A percentile compares a stretch with the other conserved stretches of the same genome.
Conservation (phyloP, 2,797 vertebrate species). For the Rhinichthys osculus region DNA sequence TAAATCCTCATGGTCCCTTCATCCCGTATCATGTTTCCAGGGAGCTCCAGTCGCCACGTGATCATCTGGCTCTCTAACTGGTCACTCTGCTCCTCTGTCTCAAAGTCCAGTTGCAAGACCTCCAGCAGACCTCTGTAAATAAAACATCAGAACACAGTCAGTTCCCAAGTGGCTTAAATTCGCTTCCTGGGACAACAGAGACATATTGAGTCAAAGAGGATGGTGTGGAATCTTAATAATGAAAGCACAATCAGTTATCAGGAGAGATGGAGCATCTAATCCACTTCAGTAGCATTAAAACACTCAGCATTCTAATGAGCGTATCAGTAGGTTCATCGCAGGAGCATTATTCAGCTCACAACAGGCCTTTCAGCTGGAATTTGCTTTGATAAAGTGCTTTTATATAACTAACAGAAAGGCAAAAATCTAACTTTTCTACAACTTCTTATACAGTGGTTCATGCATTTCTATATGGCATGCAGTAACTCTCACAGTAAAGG, state of each 20-base stretch:
- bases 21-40: conserved; percentile 74
- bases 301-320: conserved; percentile 29
- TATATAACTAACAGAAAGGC: conserved; percentile 15
- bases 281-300: conserved; percentile 36
- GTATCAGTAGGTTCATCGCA: conserved; percentile 19
- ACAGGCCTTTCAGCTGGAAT: not conserved
- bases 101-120: conserved; percentile 80
- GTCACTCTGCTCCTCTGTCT: conserved; percentile 70
- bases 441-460: not conserved
- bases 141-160: conserved; percentile 27
- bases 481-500: not conserved
- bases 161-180: not conserved
- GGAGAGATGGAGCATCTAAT: conserved; percentile 12
- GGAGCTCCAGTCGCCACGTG: conserved; percentile 79
- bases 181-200: not conserved
- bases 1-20: conserved; percentile 77
- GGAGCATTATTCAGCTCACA: conserved; percentile 13
- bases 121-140: conserved; percentile 77
- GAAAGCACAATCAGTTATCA: conserved; percentile 17
- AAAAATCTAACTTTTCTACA: not conserved
- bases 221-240: conserved; percentile 11
- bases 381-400: conserved; percentile 26
- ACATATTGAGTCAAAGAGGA: not conserved
- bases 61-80: conserved; percentile 73
- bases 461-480: not conserved